Conservation (phyloP, 92 coral and sea anemone genomes). For the Micromussa lordhowensis region DNA sequence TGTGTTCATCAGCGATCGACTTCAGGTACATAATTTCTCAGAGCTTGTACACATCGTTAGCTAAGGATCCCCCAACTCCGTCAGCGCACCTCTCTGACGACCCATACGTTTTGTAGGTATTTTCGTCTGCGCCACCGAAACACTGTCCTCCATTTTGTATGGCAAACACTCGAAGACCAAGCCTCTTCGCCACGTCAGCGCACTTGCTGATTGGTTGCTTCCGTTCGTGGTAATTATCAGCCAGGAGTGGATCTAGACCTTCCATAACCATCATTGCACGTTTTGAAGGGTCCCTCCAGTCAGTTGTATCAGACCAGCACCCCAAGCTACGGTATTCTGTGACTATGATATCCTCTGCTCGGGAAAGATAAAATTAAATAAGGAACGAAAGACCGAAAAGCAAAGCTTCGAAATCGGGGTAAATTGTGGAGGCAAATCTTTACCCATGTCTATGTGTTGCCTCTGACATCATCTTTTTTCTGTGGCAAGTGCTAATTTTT, state of each 20-base stretch:
- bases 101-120: conserved; percentile 80
- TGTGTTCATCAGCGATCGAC: no score
- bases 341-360: conserved; percentile 90
- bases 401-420: background rate
- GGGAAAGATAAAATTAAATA: background rate
- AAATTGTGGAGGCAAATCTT: no score
- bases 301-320: conserved; percentile 94
- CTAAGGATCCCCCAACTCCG: conserved; percentile 91
- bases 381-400: background rate
- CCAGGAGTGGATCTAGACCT: conserved; percentile 73
- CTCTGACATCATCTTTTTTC: no score
- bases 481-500: no score
- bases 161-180: conserved; percentile 84
- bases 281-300: conserved; percentile 84
- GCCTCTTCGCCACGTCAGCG: conserved; percentile 88
- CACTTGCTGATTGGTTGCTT: conserved; percentile 96
- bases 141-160: conserved; percentile 99
- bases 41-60: conserved; percentile 92
- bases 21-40: conserved; percentile 15
- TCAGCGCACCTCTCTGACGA: conserved; percentile 84
- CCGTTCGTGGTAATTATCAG: conserved; percentile 75
- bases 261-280: conserved; percentile 86
- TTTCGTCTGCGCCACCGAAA: conserved; percentile 73
- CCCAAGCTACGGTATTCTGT: conserved; percentile 94
- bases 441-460: no score